Percentiles rank a stretch among this genome's conserved stretches.
Conservation (phyloP, 2,888 invertebrate species). For the Campoplex nolae region DNA sequence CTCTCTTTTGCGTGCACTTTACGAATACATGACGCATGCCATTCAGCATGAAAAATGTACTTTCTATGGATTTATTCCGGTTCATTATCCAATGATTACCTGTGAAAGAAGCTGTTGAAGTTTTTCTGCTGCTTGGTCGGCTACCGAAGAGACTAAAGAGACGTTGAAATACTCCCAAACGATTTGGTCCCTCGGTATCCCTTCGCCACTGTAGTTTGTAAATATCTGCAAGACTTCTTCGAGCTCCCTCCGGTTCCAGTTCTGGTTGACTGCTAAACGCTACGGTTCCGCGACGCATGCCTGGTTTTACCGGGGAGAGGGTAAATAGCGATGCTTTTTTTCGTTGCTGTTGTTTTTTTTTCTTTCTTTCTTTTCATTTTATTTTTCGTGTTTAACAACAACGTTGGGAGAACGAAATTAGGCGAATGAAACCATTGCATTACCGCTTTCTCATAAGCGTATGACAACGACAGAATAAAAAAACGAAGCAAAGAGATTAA, state of each 20-base stretch:
- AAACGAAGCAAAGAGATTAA: constrained; percentile 27
- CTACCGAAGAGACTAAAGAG: constrained; percentile 87
- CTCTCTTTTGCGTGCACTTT: too few species aligned
- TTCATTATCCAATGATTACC: constrained; percentile 69
- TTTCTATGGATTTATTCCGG: neutral
- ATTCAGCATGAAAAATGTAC: neutral
- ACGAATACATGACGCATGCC: too few species aligned
- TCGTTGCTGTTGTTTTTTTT: neutral
- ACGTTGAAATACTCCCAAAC: constrained; percentile 82
- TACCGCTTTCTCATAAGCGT: constrained; percentile 31
- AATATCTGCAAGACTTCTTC: constrained; percentile 81
- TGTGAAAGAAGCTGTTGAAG: constrained; percentile 88
- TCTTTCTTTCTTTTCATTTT: neutral
- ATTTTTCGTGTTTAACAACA: constrained; percentile 40
- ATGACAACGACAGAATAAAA: constrained; percentile 28
- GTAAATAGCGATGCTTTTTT: constrained; percentile 39
- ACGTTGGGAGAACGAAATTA: constrained; percentile 30
- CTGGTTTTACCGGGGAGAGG: constrained; percentile 74
- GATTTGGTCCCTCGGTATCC: constrained; percentile 81
- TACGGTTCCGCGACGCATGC: constrained; percentile 83
- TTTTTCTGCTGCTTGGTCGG: constrained; percentile 88
- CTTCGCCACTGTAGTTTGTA: constrained; percentile 81
- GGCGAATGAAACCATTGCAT: constrained; percentile 29
- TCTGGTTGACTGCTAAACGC: constrained; percentile 84
- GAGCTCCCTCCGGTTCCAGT: constrained; percentile 79